phyloP scores from a whole-genome alignment of 2,113 vertebrate species.

The Hyperopisus bebe region DNA sequence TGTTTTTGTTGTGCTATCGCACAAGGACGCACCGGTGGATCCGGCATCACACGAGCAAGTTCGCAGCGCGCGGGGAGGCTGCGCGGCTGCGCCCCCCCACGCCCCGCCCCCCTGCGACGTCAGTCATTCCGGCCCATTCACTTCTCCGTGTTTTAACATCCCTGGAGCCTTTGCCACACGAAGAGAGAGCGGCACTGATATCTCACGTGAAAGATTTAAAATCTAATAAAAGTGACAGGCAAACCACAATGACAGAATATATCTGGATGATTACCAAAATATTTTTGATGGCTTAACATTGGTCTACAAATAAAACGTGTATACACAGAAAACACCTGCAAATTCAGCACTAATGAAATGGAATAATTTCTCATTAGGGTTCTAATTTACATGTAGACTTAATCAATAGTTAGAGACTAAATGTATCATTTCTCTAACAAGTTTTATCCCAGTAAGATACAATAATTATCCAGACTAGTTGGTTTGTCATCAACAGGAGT shows the following conservation, averaged over 20 bases:
- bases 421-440: neutral
- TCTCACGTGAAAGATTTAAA: neutral
- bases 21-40: neutral
- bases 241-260: neutral
- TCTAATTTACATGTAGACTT: neutral
- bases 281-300: neutral
- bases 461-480: neutral
- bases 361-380: neutral
- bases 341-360: neutral
- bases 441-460: neutral
- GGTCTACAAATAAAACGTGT: neutral
- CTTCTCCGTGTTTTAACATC: neutral
- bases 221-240: neutral
- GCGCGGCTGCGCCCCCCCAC: neutral
- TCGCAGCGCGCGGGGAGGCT: neutral
- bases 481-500: neutral
- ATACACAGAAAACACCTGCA: neutral
- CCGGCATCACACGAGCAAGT: neutral
- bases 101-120: neutral
- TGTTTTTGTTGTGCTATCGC: neutral
- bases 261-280: neutral
- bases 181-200: neutral
- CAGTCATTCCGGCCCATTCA: neutral
- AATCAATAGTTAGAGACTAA: neutral
- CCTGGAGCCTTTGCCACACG: neutral